These are phyloP conservation scores for Entomyzon cyanotis DNA, from an alignment of 2,113 vertebrate species.

Conservation along the genomic window DNA sequence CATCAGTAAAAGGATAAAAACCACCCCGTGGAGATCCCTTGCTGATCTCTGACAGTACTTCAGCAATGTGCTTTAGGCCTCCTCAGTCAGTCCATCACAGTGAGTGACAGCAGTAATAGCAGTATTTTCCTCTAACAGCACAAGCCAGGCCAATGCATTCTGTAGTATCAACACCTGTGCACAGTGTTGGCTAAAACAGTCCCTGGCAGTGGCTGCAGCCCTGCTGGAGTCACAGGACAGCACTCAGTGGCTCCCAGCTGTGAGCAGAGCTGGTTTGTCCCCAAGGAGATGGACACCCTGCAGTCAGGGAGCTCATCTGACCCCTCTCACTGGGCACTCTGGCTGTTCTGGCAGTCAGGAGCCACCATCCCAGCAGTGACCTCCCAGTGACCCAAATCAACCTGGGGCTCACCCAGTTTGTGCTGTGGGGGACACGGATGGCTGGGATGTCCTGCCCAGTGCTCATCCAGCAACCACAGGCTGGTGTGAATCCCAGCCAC, in stretches of 20 bases:
- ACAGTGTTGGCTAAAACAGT: background rate
- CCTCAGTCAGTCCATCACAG: background rate
- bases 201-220: background rate
- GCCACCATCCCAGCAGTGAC: background rate
- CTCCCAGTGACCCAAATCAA: fast-evolving
- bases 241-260: fast-evolving
- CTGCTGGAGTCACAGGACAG: background rate
- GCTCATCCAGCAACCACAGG: fast-evolving
- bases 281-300: background rate
- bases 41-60: background rate
- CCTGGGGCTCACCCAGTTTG: fast-evolving
- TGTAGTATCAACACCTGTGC: fast-evolving
- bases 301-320: fast-evolving
- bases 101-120: background rate
- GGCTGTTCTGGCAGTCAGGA: fast-evolving
- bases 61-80: background rate
- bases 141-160: background rate
- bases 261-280: background rate
- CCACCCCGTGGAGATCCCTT: background rate
- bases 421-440: fast-evolving
- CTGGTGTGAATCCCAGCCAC: background rate
- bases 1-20: background rate
- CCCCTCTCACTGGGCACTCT: fast-evolving
- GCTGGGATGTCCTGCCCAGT: fast-evolving
- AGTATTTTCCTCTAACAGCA: background rate